Conservation (phyloP, 1,140 invertebrate species). For the Hypsibius dujardini region DNA sequence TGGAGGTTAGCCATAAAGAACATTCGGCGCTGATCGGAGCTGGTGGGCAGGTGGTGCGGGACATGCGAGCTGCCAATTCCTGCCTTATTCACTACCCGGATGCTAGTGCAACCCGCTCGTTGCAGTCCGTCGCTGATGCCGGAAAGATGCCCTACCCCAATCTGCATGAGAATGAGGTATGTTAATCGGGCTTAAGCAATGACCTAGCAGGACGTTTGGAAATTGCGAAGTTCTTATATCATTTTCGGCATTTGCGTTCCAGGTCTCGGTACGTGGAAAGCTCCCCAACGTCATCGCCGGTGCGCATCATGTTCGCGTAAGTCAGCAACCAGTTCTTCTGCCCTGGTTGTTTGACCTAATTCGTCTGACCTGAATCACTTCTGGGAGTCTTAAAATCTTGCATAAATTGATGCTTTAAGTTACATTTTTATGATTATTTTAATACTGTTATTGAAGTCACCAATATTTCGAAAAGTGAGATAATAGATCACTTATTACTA, state of each 20-base stretch:
- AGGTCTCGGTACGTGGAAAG: constrained; percentile 3
- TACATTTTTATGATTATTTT: background rate
- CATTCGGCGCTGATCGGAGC: background rate
- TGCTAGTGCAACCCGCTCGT: background rate
- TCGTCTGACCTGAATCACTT: too few relatives aligned
- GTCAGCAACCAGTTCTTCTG: background rate
- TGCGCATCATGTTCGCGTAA: background rate
- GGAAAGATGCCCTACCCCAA: background rate
- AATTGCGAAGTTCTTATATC: background rate
- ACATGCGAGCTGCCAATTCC: background rate
- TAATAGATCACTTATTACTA: background rate
- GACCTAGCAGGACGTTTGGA: background rate
- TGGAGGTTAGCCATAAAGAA: background rate
- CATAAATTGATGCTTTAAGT: background rate
- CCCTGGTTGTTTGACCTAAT: too few relatives aligned
- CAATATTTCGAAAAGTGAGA: background rate
- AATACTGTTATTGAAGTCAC: background rate
- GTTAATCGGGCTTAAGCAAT: background rate
- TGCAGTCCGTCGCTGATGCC: background rate
- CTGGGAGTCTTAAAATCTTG: background rate
- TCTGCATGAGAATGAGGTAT: background rate
- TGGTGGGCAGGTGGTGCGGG: background rate
- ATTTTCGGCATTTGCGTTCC: background rate
- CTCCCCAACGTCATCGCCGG: background rate
- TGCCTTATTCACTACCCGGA: background rate